Evolutionary conservation across 2,888 invertebrate genomes (phyloP).

Genomic region (Cryptophagus acutangulus): DNA sequence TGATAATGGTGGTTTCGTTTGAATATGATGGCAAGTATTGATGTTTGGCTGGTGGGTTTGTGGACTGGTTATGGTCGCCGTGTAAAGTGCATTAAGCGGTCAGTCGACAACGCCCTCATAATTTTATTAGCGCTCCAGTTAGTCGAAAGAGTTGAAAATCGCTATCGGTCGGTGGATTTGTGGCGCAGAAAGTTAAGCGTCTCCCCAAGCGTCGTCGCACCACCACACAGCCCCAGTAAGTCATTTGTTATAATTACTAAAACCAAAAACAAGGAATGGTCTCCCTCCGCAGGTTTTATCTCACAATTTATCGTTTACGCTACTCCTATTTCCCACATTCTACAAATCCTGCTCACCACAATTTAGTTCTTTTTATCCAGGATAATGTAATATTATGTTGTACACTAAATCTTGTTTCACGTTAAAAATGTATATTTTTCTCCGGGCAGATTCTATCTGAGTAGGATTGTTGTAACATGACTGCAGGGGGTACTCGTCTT

Average conservation of each 20-base stretch:
- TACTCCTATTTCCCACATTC: conserved; percentile 36
- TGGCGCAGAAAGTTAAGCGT: conserved; percentile 16
- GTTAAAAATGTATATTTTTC: conserved; percentile 25
- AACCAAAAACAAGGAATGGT: conserved; percentile 45
- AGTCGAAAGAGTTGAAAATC: conserved; percentile 9
- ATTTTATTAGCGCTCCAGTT: conserved; percentile 11
- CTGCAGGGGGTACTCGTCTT: neutral
- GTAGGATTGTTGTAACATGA: conserved; percentile 1
- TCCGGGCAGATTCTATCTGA: conserved; percentile 1
- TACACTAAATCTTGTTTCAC: conserved; percentile 36
- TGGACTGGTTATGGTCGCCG: no score
- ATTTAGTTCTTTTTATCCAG: conserved; percentile 43
- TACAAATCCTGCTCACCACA: conserved; percentile 42
- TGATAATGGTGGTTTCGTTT: no score
- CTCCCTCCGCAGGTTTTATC: conserved; percentile 43
- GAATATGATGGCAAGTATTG: no score
- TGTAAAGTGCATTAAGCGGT: conserved; percentile 8
- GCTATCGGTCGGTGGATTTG: conserved; percentile 17
- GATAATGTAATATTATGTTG: conserved; percentile 44
- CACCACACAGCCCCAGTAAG: conserved; percentile 23
- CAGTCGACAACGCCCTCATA: conserved; percentile 13
- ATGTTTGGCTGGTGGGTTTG: no score
- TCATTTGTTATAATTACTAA: conserved; percentile 47
- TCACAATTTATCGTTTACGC: conserved; percentile 43
- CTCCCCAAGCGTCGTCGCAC: conserved; percentile 13